Evolutionary conservation across 2,113 vertebrate species (phyloP).

Genomic region (Gopherus evgoodei): DNA sequence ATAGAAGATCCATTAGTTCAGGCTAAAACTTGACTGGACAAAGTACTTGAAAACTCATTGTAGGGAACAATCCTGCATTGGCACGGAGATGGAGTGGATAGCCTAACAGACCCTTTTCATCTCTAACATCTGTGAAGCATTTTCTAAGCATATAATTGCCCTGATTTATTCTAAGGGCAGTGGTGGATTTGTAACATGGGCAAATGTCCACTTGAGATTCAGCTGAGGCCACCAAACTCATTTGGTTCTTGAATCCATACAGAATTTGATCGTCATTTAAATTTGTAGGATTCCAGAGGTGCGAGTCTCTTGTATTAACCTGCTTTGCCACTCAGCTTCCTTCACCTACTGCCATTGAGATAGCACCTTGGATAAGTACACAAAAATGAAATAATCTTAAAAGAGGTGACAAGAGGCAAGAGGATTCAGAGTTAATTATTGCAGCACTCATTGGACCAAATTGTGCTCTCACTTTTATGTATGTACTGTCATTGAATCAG

Average conservation of each 20-base stretch:
- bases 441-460: not conserved
- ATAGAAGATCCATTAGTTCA: rapidly evolving
- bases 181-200: rapidly evolving
- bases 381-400: rapidly evolving
- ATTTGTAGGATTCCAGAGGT: not conserved
- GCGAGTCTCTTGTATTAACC: not conserved
- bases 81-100: not conserved
- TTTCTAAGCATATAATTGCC: not conserved
- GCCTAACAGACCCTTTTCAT: rapidly evolving
- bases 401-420: not conserved
- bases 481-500: not conserved
- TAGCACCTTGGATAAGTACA: not conserved
- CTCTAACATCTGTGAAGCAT: not conserved
- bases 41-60: not conserved
- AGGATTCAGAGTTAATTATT: not conserved
- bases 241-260: not conserved
- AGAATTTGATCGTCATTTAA: not conserved
- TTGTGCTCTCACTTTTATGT: not conserved
- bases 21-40: not conserved
- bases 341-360: not conserved
- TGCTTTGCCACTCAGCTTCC: not conserved
- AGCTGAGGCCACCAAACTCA: not conserved
- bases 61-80: not conserved
- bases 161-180: not conserved
- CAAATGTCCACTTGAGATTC: not conserved